A percentile compares a stretch with the other conserved stretches of the same genome.
phyloP scores from a whole-genome alignment of 2,888 invertebrate species.

The Pristionchus exspectatus region DNA sequence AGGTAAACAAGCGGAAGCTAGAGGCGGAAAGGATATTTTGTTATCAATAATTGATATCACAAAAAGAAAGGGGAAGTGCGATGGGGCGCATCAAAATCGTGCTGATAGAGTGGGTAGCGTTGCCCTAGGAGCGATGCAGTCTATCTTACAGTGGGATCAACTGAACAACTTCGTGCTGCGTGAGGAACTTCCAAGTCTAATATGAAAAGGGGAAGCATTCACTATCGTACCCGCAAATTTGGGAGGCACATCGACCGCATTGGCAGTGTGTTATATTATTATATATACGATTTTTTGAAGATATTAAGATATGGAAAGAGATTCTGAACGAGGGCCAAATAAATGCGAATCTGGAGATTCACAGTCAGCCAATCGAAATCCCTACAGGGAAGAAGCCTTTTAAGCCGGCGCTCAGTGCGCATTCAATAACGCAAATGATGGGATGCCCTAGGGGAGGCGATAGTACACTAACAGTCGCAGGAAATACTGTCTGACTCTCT shows the following conservation, averaged over 20 bases:
- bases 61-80: background rate
- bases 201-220: no score
- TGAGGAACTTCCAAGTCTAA: no score
- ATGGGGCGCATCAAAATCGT: background rate
- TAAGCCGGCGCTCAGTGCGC: background rate
- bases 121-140: no score
- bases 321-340: no score
- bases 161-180: no score
- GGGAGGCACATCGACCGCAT: no score
- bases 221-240: no score
- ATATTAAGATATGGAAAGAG: no score
- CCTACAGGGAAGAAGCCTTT: constrained; percentile 5
- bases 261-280: no score
- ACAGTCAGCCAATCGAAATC: background rate
- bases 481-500: background rate
- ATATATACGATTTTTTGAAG: no score
- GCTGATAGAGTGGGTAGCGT: background rate
- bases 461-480: background rate
- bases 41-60: background rate
- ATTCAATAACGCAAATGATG: background rate
- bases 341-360: background rate
- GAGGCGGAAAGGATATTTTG: background rate
- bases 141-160: no score
- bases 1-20: background rate
- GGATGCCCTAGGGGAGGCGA: background rate